Base-by-base conservation (phyloP, 2,113 vertebrate genomes). In the Pipa parva region DNA sequence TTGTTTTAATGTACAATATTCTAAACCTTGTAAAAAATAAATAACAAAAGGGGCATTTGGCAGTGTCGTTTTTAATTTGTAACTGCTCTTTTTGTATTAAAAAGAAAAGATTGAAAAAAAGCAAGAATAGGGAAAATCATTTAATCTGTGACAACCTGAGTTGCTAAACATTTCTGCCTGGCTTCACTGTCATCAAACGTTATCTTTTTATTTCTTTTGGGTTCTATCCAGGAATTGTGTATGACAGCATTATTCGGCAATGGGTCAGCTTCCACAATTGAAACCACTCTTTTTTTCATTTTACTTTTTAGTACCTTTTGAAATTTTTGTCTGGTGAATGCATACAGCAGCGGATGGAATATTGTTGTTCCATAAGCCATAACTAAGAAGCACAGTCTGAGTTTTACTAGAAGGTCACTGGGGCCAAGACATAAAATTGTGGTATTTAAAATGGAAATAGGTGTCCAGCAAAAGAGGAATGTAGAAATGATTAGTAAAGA, bases 331-430 rank as follows among this genome's bases (percentile, higher is more conserved):
- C 97, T 84, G 0, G 97, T 97, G 81, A 99, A 99, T 78, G 97
- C 97, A 24, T 99, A 99, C 68, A 99, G 86, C 72, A 99, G 80
- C 51, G 97, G 97, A 71, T 99, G 97, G 78, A 96, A 98, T 81
- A 99, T 92, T 55, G 97, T 99, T 66, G 97, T 99, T 78, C 97
- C 97, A 0, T 99, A 99, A 54, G 94, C 97, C 96, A 99, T 97
- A 71, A 97, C 96, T 84, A 99, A 87, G 85, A 99, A 98, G 80
- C 94, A 95, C 71, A 98, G 88, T 78, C 97, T 87, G 78, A 98
- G 73, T 80, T 94, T 95, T 86, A 94, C 91, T 84, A 93, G 90
- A 74, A 94, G 83, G 86, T 92, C 89, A 83, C 93, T 95, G 81
- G 93, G 93, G 74, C 95, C 95, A 74, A 93, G 72, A 76, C 92